Conservation (phyloP, 2,888 invertebrate species). For the Ornithoptera priamus region DNA sequence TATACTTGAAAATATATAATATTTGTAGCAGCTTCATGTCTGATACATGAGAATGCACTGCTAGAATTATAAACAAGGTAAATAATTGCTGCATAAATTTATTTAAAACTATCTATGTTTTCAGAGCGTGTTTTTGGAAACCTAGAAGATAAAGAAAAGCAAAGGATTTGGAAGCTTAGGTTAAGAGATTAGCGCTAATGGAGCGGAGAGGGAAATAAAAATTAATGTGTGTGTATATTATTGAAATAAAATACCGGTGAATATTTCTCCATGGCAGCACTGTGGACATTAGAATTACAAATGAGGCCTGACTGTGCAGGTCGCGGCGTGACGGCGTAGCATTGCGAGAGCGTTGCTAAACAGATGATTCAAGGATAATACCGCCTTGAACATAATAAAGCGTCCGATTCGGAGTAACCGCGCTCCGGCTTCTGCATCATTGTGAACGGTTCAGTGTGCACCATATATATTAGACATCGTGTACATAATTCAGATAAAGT, state of each 20-base stretch:
- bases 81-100: too few species aligned
- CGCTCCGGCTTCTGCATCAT: constrained; percentile 7
- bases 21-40: not conserved
- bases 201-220: constrained; percentile 3
- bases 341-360: constrained; percentile 54
- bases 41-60: not conserved
- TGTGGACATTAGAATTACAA: constrained; percentile 53
- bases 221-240: constrained; percentile 17
- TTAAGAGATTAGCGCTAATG: not conserved
- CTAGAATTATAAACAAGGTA: too few species aligned
- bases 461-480: not conserved
- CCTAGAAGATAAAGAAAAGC: not conserved
- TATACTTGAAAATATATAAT: not conserved
- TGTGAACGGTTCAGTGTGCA: constrained; percentile 1
- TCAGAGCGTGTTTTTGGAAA: not conserved
- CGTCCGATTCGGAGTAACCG: constrained; percentile 36
- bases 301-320: constrained; percentile 48
- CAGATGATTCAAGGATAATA: constrained; percentile 56
- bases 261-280: constrained; percentile 32
- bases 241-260: constrained; percentile 24
- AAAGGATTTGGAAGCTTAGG: not conserved
- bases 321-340: constrained; percentile 41
- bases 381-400: constrained; percentile 39
- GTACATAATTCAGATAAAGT: too few species aligned
- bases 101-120: too few species aligned